Conservation (phyloP, 2,113 vertebrate species). For the Peucedramus taeniatus region DNA sequence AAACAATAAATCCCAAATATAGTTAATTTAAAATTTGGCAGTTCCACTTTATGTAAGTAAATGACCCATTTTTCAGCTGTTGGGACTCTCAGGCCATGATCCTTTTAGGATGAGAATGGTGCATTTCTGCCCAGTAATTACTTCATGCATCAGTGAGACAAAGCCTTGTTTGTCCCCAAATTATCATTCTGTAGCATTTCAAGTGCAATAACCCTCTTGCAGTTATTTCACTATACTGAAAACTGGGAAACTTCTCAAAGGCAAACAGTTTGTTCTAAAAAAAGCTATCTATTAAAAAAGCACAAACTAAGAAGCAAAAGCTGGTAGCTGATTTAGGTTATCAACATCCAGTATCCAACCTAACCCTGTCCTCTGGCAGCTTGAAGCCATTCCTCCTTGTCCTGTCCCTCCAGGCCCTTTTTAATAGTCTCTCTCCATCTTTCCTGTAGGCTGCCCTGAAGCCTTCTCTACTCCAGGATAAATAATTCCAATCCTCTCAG, state of each 20-base stretch:
- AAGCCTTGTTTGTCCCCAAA: conserved; percentile 49
- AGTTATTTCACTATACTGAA: not conserved
- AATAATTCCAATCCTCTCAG: not conserved
- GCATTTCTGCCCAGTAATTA: conserved; percentile 55
- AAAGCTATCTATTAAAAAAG: not conserved
- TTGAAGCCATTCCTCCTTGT: not conserved
- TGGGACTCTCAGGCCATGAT: not conserved
- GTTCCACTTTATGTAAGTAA: not conserved
- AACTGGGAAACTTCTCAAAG: conserved; percentile 27
- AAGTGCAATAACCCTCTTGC: conserved; percentile 17
- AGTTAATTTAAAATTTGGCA: conserved; percentile 17
- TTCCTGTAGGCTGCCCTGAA: not conserved
- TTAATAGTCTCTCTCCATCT: not conserved
- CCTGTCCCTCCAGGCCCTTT: not conserved
- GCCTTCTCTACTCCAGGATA: not conserved
- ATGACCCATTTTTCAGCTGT: conserved; percentile 40
- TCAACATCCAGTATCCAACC: not conserved
- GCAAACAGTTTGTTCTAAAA: not conserved
- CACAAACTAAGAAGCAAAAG: not conserved
- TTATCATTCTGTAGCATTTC: not conserved
- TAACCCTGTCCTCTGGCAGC: not conserved
- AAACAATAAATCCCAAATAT: not conserved
- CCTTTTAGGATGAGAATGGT: conserved; percentile 8
- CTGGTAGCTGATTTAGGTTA: not conserved
- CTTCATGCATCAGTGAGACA: conserved; percentile 44